Evolutionary conservation across 2,113 vertebrate species (phyloP).

Genomic region (Lipotes vexillifer): DNA sequence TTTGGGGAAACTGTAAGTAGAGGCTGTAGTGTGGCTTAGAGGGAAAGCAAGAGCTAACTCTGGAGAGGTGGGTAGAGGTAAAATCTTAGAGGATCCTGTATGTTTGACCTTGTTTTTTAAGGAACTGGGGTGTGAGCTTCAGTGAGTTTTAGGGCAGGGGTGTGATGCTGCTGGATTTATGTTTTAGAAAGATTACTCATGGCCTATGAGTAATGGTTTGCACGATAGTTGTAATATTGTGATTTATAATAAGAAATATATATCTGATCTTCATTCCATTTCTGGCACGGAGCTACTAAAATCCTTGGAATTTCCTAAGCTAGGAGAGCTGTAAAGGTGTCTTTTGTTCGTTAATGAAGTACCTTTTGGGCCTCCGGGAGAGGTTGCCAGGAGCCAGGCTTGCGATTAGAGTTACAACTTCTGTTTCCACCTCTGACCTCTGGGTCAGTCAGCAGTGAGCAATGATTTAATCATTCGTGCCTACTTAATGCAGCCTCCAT

Average conservation of each 20-base stretch:
- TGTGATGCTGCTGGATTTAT: not conserved
- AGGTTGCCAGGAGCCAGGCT: not conserved
- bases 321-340: not conserved
- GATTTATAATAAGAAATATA: not conserved
- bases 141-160: not conserved
- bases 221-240: not conserved
- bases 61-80: not conserved
- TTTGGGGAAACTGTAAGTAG: not conserved
- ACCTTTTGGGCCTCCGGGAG: not conserved
- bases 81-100: not conserved
- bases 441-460: not conserved
- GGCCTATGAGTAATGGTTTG: not conserved
- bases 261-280: not conserved
- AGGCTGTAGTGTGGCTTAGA: not conserved
- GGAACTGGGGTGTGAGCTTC: fast-evolving
- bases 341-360: not conserved
- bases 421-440: not conserved
- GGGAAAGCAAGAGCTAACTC: not conserved
- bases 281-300: not conserved
- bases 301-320: not conserved
- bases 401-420: not conserved
- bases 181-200: not conserved
- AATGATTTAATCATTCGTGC: not conserved
- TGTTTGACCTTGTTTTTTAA: not conserved
- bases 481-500: not conserved